These are phyloP conservation scores for Crepidodera aurea DNA, from an alignment of 2,888 invertebrate species.

Conservation along the genomic window DNA sequence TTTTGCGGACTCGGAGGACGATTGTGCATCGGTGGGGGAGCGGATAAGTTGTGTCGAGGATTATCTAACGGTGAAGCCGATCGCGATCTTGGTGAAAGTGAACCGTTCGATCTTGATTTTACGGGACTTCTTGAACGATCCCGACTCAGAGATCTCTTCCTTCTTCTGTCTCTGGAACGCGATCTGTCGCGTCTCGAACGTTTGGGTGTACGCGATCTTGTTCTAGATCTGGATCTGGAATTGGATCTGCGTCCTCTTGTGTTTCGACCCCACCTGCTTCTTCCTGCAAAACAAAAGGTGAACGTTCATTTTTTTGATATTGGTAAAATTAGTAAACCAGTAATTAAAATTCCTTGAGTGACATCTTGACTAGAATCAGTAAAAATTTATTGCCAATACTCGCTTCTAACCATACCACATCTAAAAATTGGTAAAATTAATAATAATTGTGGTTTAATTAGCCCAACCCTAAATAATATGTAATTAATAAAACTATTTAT, in stretches of 20 bases:
- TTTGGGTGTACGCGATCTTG: conserved; percentile 53
- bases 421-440: too few species aligned
- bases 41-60: conserved; percentile 20
- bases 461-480: too few species aligned
- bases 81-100: conserved; percentile 34
- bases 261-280: conserved; percentile 59
- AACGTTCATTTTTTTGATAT: too few species aligned
- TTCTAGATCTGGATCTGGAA: conserved; percentile 51
- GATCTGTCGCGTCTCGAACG: conserved; percentile 44
- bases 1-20: conserved; percentile 19
- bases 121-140: conserved; percentile 23
- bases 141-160: conserved; percentile 36
- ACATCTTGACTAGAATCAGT: too few species aligned
- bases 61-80: conserved; percentile 19
- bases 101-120: conserved; percentile 28
- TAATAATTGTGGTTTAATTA: too few species aligned
- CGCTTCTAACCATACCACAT: too few species aligned
- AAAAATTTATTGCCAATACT: too few species aligned
- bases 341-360: too few species aligned
- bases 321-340: too few species aligned
- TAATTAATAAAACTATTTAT: too few species aligned
- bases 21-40: conserved; percentile 25
- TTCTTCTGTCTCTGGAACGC: conserved; percentile 40
- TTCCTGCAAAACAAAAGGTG: conserved; percentile 47
- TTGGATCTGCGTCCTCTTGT: conserved; percentile 54